phyloP scores from a whole-genome alignment of 1,140 invertebrate species.

The Galleria mellonella region DNA sequence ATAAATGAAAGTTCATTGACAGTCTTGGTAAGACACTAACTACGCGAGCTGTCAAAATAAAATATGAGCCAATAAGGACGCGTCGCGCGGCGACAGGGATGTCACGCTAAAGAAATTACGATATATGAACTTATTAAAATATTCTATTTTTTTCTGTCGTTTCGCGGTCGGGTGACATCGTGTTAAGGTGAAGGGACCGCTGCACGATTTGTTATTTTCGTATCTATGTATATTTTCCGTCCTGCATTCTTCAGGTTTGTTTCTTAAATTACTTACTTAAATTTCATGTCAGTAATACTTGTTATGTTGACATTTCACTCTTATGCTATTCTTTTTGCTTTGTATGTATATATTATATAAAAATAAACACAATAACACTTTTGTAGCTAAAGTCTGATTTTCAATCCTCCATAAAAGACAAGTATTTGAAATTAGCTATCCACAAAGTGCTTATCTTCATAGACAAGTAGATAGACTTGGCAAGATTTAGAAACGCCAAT shows the following conservation, averaged over 20 bases:
- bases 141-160: slow-evolving; percentile 55
- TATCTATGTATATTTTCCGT: slow-evolving; percentile 16
- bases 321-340: no score
- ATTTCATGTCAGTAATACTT: no score
- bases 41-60: slow-evolving; percentile 58
- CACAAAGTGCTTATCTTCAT: no score
- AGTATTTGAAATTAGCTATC: no score
- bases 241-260: slow-evolving; percentile 14
- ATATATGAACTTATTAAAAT: slow-evolving; percentile 73
- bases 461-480: no score
- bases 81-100: slow-evolving; percentile 46
- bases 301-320: no score
- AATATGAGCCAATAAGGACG: slow-evolving; percentile 64
- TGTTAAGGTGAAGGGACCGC: slow-evolving; percentile 5
- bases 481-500: no score
- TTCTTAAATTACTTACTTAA: slow-evolving; percentile 4
- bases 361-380: no score
- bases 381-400: no score
- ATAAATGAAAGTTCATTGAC: slow-evolving; percentile 13
- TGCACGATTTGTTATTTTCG: background rate
- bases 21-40: slow-evolving; percentile 34
- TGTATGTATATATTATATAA: no score
- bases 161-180: slow-evolving; percentile 50
- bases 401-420: no score
- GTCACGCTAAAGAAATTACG: slow-evolving; percentile 56